Evolutionary conservation across 2,113 vertebrate genomes (phyloP).

Genomic region (Xiphias gladius): DNA sequence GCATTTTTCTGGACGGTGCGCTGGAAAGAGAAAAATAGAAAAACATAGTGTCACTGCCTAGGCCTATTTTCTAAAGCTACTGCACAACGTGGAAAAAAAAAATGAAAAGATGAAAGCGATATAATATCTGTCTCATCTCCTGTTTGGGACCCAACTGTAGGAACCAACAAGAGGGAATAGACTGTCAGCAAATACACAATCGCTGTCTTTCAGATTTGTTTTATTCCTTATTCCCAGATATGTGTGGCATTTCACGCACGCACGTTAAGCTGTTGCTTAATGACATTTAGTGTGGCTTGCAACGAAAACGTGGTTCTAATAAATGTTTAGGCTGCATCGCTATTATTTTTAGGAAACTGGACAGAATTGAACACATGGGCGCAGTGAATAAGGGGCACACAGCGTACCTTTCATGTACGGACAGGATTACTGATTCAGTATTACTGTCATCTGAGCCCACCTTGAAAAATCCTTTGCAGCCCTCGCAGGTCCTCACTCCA

Average conservation of each 20-base stretch:
- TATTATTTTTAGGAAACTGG: not conserved
- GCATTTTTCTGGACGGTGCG: conserved; percentile 99
- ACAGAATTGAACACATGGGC: not conserved
- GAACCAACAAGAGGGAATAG: conserved; percentile 81
- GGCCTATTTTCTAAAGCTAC: conserved; percentile 20
- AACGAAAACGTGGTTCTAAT: conserved; percentile 4
- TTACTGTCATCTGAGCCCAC: conserved; percentile 80
- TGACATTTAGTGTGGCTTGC: not conserved
- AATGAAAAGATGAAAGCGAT: conserved; percentile 45
- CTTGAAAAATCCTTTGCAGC: conserved; percentile 98
- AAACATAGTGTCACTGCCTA: conserved; percentile 21
- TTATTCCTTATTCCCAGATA: too few species aligned
- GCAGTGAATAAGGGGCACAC: not conserved
- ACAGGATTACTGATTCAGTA: conserved; percentile 37
- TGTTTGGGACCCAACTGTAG: conserved; percentile 81
- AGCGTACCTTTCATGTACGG: conserved; percentile 1
- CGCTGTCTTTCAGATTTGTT: conserved; percentile 89
- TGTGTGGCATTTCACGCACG: conserved; percentile 35
- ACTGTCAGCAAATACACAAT: conserved; percentile 87
- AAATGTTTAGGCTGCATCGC: not conserved
- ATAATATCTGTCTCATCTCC: conserved; percentile 60
- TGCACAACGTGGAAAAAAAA: conserved; percentile 17
- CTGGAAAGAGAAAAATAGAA: conserved; percentile 79
- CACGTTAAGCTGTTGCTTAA: not conserved
- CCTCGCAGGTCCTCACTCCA: conserved; percentile 95